A percentile compares a stretch with the other conserved stretches of the same genome.
These are phyloP conservation scores for Rynchops niger DNA, from an alignment of 2,113 vertebrate genomes.

Conservation along the genomic window DNA sequence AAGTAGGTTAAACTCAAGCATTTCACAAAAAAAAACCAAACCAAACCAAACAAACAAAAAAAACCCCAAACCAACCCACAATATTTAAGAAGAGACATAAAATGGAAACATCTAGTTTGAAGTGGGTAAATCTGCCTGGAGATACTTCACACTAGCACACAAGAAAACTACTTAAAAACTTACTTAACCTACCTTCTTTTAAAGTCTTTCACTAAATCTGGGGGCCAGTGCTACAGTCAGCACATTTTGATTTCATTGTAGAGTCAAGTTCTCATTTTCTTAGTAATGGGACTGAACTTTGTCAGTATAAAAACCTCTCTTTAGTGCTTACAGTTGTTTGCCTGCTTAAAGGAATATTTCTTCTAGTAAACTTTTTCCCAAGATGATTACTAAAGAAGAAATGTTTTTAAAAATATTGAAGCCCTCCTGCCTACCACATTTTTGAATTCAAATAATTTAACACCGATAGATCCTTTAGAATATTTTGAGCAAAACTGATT, in stretches of 20 bases:
- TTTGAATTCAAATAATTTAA: neutral
- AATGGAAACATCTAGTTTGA: accelerated
- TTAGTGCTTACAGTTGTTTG: neutral
- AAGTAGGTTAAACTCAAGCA: neutral
- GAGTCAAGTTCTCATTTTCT: neutral
- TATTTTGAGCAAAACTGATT: neutral
- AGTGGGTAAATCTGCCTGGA: neutral
- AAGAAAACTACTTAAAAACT: neutral
- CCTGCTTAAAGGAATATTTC: neutral
- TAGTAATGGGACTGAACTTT: neutral
- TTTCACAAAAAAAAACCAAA: neutral
- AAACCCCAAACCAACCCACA: too few species aligned
- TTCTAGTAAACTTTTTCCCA: neutral
- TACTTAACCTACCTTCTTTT: neutral
- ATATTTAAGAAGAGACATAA: neutral
- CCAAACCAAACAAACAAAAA: neutral
- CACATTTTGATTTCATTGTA: neutral
- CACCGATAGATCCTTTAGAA: neutral
- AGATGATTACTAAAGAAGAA: neutral
- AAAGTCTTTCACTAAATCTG: neutral
- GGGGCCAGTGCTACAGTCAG: neutral
- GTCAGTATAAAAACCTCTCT: neutral
- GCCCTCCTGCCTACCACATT: neutral
- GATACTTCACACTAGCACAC: neutral
- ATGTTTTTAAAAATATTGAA: neutral